Evolutionary conservation across 1,140 invertebrate species (phyloP).

Genomic region (Leptopilina boulardi): DNA sequence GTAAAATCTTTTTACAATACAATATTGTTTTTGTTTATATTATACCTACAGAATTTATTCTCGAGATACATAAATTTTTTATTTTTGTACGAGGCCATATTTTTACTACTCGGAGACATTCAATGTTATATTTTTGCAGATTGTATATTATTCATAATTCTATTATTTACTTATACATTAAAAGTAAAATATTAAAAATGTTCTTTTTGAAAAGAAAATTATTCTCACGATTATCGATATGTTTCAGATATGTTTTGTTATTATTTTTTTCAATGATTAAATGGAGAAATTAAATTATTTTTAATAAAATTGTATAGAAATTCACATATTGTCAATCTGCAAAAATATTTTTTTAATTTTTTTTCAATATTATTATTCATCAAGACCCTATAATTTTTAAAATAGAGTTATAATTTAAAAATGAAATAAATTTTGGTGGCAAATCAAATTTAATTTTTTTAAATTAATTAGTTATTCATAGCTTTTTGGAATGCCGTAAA

Average conservation of each 20-base stretch:
- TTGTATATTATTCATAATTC: slow-evolving; percentile 33
- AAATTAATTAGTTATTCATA: too few relatives aligned
- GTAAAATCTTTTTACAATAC: slow-evolving; percentile 40
- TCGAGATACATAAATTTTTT: slow-evolving; percentile 30
- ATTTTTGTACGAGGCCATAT: slow-evolving; percentile 37
- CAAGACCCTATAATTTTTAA: slow-evolving; percentile 36
- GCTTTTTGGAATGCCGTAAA: too few relatives aligned
- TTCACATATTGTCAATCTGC: slow-evolving; percentile 21
- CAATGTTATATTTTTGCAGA: slow-evolving; percentile 60
- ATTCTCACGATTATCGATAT: slow-evolving; percentile 46
- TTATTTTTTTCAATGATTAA: background rate
- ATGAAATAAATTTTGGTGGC: too few relatives aligned
- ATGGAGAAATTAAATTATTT: too few relatives aligned
- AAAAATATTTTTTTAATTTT: slow-evolving; percentile 32
- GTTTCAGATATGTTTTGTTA: slow-evolving; percentile 51
- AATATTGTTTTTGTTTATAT: slow-evolving; percentile 3
- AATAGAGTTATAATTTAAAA: background rate
- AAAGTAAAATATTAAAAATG: slow-evolving; percentile 19
- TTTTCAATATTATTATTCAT: background rate
- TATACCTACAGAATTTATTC: too few relatives aligned
- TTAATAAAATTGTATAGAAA: too few relatives aligned
- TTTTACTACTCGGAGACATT: background rate
- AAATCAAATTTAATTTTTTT: too few relatives aligned
- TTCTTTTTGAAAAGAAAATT: slow-evolving; percentile 1
- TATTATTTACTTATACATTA: background rate